phyloP scores from a whole-genome alignment of 2,113 vertebrate species.

The Clarias magur region DNA sequence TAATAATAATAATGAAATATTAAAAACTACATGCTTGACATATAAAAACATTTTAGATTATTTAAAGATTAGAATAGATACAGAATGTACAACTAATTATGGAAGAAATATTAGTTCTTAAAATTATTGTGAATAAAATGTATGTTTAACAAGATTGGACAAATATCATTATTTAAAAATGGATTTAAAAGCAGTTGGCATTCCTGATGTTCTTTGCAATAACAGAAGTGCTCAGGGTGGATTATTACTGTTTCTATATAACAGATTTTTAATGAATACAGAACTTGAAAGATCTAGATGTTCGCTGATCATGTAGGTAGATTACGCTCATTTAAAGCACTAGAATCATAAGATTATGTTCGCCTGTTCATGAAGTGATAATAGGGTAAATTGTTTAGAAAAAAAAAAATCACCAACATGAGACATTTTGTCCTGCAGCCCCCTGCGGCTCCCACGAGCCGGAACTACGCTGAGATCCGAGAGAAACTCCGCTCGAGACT shows the following conservation, averaged over 20 bases:
- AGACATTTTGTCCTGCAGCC: constrained; percentile 73
- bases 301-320: neutral
- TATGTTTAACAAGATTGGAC: neutral
- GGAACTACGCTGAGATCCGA: constrained; percentile 96
- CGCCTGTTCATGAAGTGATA: neutral
- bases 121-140: neutral
- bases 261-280: neutral
- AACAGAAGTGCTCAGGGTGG: neutral
- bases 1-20: neutral
- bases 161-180: neutral
- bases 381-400: neutral
- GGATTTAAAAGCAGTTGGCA: neutral
- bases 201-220: neutral
- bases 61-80: neutral
- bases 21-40: neutral
- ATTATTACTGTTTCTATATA: neutral
- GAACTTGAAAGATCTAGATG: neutral
- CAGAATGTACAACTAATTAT: neutral
- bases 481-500: constrained; percentile 95
- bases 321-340: neutral
- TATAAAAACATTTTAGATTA: neutral
- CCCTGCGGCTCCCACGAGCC: constrained; percentile 94
- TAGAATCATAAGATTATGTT: neutral
- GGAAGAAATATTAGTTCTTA: neutral
- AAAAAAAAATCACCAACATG: constrained; percentile 20